A percentile compares a stretch with the other conserved stretches of the same genome.
Conservation (phyloP, 2,888 invertebrate species). For the Yponomeuta plumbellus region DNA sequence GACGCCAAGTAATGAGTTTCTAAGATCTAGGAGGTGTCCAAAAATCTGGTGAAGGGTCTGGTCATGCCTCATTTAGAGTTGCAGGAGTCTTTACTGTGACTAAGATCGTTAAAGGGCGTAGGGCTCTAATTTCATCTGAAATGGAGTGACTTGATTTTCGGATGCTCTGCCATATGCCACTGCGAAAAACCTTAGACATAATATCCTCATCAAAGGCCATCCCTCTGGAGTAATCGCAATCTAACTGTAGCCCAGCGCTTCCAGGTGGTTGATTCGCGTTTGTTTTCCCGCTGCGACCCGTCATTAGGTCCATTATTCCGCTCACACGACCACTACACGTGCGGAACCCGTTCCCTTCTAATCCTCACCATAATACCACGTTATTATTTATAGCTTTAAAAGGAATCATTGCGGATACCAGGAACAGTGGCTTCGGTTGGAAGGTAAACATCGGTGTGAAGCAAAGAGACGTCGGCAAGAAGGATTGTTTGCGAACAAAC, state of each 20-base stretch:
- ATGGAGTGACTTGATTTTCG: too few species aligned
- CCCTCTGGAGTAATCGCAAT: not conserved
- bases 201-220: not conserved
- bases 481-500: not conserved
- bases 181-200: too few species aligned
- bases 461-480: not conserved
- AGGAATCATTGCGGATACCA: not conserved
- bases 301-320: not conserved
- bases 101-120: too few species aligned
- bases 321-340: not conserved
- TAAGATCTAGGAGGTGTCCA: too few species aligned
- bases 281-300: not conserved
- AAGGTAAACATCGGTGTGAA: not conserved
- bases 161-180: too few species aligned
- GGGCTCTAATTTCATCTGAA: too few species aligned
- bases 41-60: too few species aligned
- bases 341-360: conserved; percentile 8
- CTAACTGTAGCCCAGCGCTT: not conserved
- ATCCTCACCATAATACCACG: not conserved
- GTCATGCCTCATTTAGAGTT: too few species aligned
- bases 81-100: too few species aligned
- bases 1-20: too few species aligned
- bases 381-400: conserved; percentile 4
- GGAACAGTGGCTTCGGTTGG: not conserved
- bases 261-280: not conserved